phyloP scores from a whole-genome alignment of 2,888 invertebrate species.

The Tetragonula carbonaria region DNA sequence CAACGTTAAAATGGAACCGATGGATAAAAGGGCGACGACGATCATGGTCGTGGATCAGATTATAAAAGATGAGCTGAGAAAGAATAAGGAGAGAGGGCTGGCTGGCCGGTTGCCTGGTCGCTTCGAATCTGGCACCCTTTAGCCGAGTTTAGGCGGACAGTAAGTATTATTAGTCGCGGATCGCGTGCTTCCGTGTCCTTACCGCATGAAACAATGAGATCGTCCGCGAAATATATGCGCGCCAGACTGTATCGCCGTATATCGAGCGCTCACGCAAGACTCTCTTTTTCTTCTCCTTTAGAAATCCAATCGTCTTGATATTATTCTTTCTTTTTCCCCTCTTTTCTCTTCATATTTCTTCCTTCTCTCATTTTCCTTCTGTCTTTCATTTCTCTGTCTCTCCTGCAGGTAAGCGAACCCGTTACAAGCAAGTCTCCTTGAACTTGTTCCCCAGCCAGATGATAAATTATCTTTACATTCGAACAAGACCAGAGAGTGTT shows the following conservation, averaged over 20 bases:
- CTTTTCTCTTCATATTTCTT: neutral
- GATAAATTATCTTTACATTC: conserved; percentile 22
- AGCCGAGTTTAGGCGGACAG: conserved; percentile 75
- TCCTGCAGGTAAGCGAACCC: conserved; percentile 1
- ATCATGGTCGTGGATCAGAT: neutral
- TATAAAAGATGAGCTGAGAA: neutral
- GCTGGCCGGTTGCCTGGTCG: conserved; percentile 67
- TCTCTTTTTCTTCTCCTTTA: neutral
- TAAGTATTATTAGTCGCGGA: conserved; percentile 76
- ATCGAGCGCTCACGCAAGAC: conserved; percentile 31
- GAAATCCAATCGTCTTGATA: conserved; percentile 34
- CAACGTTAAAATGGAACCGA: neutral
- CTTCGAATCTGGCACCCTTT: conserved; percentile 74
- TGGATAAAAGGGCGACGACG: neutral
- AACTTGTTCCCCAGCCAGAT: conserved; percentile 17
- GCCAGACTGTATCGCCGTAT: conserved; percentile 17
- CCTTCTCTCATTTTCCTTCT: neutral
- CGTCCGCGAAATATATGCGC: conserved; percentile 49
- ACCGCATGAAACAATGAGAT: conserved; percentile 62
- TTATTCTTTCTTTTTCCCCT: neutral
- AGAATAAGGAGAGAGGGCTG: conserved; percentile 20
- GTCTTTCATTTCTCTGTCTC: neutral
- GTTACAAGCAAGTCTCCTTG: conserved; percentile 33
- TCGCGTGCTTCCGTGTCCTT: conserved; percentile 69
- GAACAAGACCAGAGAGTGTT: neutral